phyloP scores from a whole-genome alignment of 2,797 vertebrate genomes.

The Rhyacichthys aspro region DNA sequence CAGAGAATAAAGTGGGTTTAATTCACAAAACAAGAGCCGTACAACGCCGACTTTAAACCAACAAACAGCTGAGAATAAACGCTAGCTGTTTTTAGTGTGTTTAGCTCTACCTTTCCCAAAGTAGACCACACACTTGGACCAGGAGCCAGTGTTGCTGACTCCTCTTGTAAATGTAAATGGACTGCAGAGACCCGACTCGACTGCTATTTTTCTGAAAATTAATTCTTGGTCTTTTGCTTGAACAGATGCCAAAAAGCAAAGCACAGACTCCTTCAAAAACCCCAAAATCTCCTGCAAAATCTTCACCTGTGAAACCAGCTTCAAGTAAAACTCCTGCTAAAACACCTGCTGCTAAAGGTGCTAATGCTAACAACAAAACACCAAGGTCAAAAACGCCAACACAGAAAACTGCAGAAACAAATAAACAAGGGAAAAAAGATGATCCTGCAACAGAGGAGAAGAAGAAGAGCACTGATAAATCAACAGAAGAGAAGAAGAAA shows the following conservation, averaged over 20 bases:
- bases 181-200: no score
- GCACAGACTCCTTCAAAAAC: conserved; percentile 11
- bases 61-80: no score
- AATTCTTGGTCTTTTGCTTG: conserved; percentile 10
- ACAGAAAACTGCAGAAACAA: neutral
- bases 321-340: neutral
- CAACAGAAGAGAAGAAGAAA: conserved; percentile 1
- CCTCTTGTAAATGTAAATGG: no score
- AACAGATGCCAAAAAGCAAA: conserved; percentile 81
- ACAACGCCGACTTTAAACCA: no score
- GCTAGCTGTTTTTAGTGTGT: no score
- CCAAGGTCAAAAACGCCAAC: neutral
- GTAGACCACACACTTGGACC: no score
- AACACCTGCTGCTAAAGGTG: neutral
- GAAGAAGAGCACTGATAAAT: neutral
- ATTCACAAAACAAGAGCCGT: no score
- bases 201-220: no score
- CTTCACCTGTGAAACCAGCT: conserved; percentile 16
- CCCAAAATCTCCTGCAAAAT: conserved; percentile 23
- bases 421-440: neutral
- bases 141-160: no score
- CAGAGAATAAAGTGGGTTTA: no score
- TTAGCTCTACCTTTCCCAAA: no score
- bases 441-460: neutral
- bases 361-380: neutral